Base-by-base conservation (phyloP, 1,140 invertebrate species). In the Penaeus indicus region DNA sequence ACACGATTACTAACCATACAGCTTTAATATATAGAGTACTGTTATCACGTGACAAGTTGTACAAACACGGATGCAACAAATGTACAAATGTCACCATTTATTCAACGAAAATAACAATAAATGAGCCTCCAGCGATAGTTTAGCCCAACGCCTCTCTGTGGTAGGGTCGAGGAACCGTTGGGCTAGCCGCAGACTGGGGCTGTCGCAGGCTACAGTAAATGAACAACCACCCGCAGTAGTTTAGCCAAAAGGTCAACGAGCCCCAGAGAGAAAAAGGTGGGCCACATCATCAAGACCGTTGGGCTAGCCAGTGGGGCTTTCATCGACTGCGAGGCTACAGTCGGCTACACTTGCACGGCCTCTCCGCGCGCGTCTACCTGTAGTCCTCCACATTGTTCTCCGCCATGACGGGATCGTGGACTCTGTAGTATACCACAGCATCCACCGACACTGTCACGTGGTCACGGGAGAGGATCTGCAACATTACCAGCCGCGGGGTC, bases 351-450 rank as follows among this genome's bases (percentile, higher is more conserved):
- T 72, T 72, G 67, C 67, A 54, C 54, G 54, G 54, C 54, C 54
- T 54, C 54, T 54, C 54, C 54, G 54, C 54, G 54, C 32, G 47
- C 38, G 47, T 85, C 82, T 90, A 94, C 93, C 93, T 94, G 93
- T 93, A 95, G 91, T 95, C 94, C 91, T 95, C 94, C 22, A 95
- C 94, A 92, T 95, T 95, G 87, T 94, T 94, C 69, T 95, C 94
- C 16, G 95, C 95, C 63, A 94, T 92, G 4, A 93, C 94, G 1
- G 94, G 93, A 91, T 94, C 93, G 88, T 91, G 93, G 42, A 94
- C 92, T 61, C 93, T 91, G 91, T 94, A 94, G 91, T 94, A 94
- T 22, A 94, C 94, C 77, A 93, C 93, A 38, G 94, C 94, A 91
- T 94, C 94, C 72, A 94, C 94, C 10, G 93, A 92, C 27, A 94